A percentile compares a stretch with the other conserved stretches of the same genome.
Evolutionary conservation across 2,113 vertebrate genomes (phyloP).

Genomic region (Telmatochromis sp.): DNA sequence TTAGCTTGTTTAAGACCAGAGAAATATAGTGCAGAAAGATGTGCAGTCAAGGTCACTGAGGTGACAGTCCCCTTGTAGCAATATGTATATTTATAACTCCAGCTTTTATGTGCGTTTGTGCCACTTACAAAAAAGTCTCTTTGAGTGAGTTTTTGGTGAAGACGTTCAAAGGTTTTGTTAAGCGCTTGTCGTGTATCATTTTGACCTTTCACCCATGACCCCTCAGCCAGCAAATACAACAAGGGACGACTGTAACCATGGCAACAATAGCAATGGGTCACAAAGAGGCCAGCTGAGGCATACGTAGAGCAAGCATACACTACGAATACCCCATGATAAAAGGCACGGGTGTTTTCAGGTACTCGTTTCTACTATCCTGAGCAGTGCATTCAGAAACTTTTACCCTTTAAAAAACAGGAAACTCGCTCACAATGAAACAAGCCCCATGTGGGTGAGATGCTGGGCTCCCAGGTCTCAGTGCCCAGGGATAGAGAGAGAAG

Average conservation of each 20-base stretch:
- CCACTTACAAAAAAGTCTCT: neutral
- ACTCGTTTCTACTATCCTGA: neutral
- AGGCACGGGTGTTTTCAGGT: neutral
- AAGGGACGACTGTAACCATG: constrained; percentile 51
- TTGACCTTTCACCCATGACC: constrained; percentile 61
- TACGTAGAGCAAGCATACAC: neutral
- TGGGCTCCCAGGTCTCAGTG: constrained; percentile 17
- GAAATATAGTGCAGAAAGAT: neutral
- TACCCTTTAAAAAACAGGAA: neutral
- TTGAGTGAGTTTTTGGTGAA: neutral
- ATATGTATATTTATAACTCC: neutral
- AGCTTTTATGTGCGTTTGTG: neutral
- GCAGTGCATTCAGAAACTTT: neutral
- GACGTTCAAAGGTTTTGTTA: constrained; percentile 11
- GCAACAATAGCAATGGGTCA: constrained; percentile 48
- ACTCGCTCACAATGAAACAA: neutral
- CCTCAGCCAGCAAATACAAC: constrained; percentile 47
- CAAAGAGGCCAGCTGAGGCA: constrained; percentile 26
- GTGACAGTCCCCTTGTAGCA: neutral
- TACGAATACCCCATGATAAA: neutral
- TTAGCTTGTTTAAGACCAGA: neutral
- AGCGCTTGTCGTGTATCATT: constrained; percentile 25
- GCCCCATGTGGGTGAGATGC: constrained; percentile 33
- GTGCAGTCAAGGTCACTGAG: neutral
- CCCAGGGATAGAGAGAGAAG: neutral